Percentiles rank a stretch among this genome's conserved stretches.
Conservation (phyloP, 1,140 invertebrate species). For the Cepaea nemoralis region DNA sequence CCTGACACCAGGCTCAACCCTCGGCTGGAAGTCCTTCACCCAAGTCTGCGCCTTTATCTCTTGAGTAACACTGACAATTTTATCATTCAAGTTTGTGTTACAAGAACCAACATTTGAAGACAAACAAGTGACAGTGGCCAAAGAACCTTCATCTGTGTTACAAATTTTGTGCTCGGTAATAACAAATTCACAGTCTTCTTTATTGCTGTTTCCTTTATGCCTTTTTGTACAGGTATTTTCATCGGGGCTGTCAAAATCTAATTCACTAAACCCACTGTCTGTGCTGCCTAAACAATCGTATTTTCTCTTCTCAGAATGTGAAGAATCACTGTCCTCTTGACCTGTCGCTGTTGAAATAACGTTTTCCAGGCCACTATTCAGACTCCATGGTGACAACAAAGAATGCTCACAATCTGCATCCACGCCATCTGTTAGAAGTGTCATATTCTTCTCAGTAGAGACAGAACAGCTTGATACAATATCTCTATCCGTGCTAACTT, state of each 20-base stretch:
- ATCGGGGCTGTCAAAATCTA: not conserved
- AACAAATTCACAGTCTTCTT: not conserved
- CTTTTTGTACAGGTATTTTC: not conserved
- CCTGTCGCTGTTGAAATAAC: not conserved
- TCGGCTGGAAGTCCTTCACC: conserved; percentile 77
- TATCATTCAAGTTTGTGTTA: not conserved
- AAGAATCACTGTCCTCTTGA: not conserved
- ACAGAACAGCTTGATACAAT: no score
- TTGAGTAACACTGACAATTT: not conserved
- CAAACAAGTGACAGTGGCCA: not conserved
- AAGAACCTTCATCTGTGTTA: not conserved
- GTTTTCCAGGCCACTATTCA: not conserved
- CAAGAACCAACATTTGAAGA: not conserved
- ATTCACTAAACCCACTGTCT: not conserved
- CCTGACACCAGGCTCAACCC: conserved; percentile 81
- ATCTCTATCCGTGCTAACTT: no score
- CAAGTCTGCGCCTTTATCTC: conserved; percentile 58
- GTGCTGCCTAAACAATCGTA: not conserved
- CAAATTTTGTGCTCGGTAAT: not conserved
- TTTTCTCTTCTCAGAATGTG: not conserved
- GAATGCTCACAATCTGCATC: not conserved
- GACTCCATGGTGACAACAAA: not conserved
- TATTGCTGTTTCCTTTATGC: not conserved
- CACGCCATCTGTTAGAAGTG: not conserved
- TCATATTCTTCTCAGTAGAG: not conserved